Conservation (phyloP, 2,797 vertebrate species). For the Chloroceryle inda region DNA sequence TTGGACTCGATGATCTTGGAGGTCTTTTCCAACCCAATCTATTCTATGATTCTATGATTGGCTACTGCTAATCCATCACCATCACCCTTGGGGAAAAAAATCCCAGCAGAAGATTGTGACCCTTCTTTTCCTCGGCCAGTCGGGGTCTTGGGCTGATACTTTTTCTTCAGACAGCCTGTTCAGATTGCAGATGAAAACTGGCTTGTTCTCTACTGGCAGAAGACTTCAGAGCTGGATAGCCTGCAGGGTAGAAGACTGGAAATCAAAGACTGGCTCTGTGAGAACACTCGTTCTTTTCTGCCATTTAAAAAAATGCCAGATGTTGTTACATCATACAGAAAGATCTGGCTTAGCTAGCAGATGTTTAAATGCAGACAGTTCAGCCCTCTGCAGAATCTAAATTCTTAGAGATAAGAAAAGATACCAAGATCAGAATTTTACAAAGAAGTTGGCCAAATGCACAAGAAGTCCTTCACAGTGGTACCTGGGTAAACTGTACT, state of each 20-base stretch:
- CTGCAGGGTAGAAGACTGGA: constrained; percentile 42
- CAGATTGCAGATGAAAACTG: constrained; percentile 2
- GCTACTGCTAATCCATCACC: neutral
- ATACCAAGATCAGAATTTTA: neutral
- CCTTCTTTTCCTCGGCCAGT: neutral
- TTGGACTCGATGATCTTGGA: too few relatives aligned
- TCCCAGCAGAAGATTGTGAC: neutral
- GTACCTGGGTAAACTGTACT: neutral
- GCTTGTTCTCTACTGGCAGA: neutral
- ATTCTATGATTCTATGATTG: too few relatives aligned
- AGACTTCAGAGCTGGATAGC: neutral
- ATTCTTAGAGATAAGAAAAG: neutral
- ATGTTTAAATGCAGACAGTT: neutral
- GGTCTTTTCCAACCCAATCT: too few relatives aligned
- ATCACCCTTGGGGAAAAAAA: neutral
- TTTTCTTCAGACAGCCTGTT: neutral
- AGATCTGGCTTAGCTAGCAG: neutral
- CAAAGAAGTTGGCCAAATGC: neutral
- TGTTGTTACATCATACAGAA: constrained; percentile 18
- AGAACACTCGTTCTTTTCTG: constrained; percentile 29
- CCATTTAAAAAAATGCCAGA: neutral
- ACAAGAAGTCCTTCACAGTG: neutral
- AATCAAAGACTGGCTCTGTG: constrained; percentile 19
- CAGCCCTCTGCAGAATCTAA: neutral
- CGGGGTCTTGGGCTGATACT: neutral